These are phyloP conservation scores for Strix occidentalis DNA, from an alignment of 2,797 vertebrate genomes.

Conservation along the genomic window DNA sequence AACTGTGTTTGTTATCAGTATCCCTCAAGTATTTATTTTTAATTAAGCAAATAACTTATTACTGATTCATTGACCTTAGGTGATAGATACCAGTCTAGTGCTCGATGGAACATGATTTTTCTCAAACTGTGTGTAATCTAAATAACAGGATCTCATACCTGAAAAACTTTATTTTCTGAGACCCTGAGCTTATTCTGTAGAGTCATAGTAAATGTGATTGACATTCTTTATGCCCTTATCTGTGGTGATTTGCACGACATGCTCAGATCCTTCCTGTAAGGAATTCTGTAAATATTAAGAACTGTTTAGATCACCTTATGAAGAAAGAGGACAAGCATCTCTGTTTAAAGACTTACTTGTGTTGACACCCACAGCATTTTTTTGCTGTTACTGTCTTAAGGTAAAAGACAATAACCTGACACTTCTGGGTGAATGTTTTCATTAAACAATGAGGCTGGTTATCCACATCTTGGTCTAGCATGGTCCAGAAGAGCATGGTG, in stretches of 20 bases:
- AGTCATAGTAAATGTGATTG: neutral
- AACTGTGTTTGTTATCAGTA: neutral
- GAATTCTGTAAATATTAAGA: neutral
- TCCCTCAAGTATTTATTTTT: conserved; percentile 8
- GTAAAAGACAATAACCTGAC: neutral
- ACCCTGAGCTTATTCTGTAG: neutral
- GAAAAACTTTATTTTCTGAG: neutral
- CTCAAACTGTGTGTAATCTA: neutral
- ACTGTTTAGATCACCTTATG: neutral
- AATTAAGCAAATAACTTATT: neutral
- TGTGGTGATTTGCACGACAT: neutral
- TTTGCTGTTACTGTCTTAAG: neutral
- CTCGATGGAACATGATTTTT: neutral
- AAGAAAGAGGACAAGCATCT: neutral
- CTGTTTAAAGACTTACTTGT: neutral
- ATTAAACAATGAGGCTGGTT: neutral
- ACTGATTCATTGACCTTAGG: neutral
- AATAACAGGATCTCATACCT: neutral
- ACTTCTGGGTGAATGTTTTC: neutral
- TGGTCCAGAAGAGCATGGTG: neutral
- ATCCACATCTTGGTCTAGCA: neutral
- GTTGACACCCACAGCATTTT: neutral
- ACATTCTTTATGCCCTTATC: fast-evolving
- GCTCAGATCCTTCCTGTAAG: neutral
- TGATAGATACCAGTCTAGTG: neutral